Conservation (phyloP, 2,113 vertebrate species). For the Fulmarus glacialis region DNA sequence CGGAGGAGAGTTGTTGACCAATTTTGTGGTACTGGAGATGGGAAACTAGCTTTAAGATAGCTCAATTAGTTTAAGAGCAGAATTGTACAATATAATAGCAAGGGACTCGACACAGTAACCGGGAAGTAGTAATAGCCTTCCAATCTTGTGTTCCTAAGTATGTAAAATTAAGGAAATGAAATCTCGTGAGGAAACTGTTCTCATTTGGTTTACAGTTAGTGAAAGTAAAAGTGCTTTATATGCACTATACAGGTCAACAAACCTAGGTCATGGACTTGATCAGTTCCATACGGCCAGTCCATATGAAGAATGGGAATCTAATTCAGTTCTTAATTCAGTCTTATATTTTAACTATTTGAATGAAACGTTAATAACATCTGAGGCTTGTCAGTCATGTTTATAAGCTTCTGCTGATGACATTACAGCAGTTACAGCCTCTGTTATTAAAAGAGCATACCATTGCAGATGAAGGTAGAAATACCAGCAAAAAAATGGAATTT, state of each 20-base stretch:
- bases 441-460: not conserved
- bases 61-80: not conserved
- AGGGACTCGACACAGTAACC: not conserved
- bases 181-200: not conserved
- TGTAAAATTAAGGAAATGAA: not conserved
- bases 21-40: not conserved
- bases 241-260: rapidly evolving
- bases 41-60: not conserved
- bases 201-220: not conserved
- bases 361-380: not conserved
- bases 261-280: rapidly evolving
- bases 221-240: not conserved
- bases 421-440: not conserved
- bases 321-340: not conserved
- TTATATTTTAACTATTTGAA: not conserved
- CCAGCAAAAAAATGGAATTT: conserved; percentile 25
- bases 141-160: not conserved
- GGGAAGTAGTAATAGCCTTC: not conserved
- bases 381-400: conserved; percentile 31
- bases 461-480: not conserved
- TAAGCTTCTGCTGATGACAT: conserved; percentile 36
- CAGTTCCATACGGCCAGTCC: not conserved
- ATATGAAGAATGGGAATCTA: not conserved
- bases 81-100: not conserved
- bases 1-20: not conserved